Percentiles rank a stretch among this genome's conserved stretches.
Evolutionary conservation across 2,888 invertebrate genomes (phyloP).

Genomic region (Callyntrura sp.): DNA sequence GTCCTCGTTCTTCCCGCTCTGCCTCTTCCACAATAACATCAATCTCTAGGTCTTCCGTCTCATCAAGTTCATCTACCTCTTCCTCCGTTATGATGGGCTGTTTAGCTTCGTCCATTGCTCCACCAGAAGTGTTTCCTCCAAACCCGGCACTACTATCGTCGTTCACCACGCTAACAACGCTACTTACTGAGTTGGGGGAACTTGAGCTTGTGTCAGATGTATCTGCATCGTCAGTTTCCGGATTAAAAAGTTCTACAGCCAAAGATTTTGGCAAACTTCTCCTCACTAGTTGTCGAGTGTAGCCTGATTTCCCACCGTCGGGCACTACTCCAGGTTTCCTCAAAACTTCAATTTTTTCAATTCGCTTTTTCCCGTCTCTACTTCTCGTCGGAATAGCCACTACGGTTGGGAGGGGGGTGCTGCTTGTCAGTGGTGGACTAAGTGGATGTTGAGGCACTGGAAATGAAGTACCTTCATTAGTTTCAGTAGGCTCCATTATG

Average conservation of each 20-base stretch:
- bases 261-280: conserved; percentile 89
- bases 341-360: conserved; percentile 90
- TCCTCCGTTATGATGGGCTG: conserved; percentile 66
- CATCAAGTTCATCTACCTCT: conserved; percentile 69
- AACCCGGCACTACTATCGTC: conserved; percentile 86
- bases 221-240: conserved; percentile 95
- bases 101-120: conserved; percentile 57
- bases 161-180: conserved; percentile 92
- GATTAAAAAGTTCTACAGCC: conserved; percentile 94
- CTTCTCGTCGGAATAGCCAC: background rate
- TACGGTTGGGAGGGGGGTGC: conserved; percentile 21
- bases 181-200: conserved; percentile 94
- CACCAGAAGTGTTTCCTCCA: conserved; percentile 29
- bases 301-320: conserved; percentile 70
- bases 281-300: conserved; percentile 83
- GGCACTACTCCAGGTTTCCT: conserved; percentile 86
- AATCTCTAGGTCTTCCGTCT: conserved; percentile 33
- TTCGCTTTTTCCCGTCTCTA: conserved; percentile 47
- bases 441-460: background rate
- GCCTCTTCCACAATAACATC: conserved; percentile 22
- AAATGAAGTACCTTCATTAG: background rate
- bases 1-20: conserved; percentile 51
- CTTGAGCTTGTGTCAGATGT: conserved; percentile 94
- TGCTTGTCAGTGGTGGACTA: conserved; percentile 8
- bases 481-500: background rate